phyloP scores from a whole-genome alignment of 2,113 vertebrate genomes.

The Mesitornis unicolor region DNA sequence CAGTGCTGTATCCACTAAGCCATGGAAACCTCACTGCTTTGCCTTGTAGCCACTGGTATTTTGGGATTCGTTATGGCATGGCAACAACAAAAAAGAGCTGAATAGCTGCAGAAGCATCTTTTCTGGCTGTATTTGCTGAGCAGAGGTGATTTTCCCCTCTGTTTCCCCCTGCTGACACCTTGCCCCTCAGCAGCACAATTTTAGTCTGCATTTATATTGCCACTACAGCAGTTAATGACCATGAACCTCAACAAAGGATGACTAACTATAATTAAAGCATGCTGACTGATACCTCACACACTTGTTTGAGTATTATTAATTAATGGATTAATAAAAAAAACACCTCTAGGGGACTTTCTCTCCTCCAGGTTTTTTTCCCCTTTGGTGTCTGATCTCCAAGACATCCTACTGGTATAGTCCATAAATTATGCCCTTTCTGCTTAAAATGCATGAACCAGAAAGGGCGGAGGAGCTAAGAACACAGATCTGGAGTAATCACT shows the following conservation, averaged over 20 bases:
- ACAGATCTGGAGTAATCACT: not conserved
- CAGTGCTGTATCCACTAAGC: not conserved
- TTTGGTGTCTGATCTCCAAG: not conserved
- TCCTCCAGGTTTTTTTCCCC: not conserved
- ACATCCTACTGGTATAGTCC: not conserved
- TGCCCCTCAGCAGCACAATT: not conserved
- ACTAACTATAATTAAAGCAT: not conserved
- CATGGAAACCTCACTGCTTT: not conserved
- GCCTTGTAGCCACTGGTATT: not conserved
- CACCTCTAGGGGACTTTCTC: not conserved
- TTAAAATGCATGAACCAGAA: not conserved
- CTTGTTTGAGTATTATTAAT: not conserved
- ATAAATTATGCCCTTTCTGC: not conserved
- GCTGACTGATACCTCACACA: not conserved
- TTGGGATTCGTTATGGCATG: not conserved
- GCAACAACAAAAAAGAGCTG: not conserved
- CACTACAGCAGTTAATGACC: not conserved
- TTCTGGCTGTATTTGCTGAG: not conserved
- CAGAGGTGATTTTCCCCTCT: not conserved
- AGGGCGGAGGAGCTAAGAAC: not conserved
- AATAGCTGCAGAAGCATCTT: not conserved
- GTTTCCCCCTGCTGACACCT: not conserved
- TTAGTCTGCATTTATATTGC: not conserved
- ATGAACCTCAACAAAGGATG: not conserved
- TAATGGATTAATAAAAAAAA: not conserved